These are phyloP conservation scores for Diloba caeruleocephala DNA, from an alignment of 2,888 invertebrate genomes.

Conservation along the genomic window DNA sequence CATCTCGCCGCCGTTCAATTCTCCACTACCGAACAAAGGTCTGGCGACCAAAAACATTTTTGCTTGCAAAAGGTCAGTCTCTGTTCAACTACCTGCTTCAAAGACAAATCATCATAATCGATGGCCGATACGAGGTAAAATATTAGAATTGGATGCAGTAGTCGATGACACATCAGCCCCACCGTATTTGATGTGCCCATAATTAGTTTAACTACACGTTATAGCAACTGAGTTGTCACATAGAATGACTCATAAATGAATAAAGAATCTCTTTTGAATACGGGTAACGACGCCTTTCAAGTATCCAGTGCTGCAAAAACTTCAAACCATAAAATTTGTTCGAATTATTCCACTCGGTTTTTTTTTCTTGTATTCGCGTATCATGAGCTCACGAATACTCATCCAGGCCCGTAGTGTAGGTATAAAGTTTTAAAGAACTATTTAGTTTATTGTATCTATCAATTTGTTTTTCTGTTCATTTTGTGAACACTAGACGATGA, in stretches of 20 bases:
- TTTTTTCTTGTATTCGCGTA: not conserved
- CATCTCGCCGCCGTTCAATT: constrained; percentile 66
- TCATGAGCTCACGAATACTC: constrained; percentile 19
- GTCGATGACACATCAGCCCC: constrained; percentile 75
- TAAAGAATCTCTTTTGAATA: constrained; percentile 41
- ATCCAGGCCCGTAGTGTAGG: not conserved
- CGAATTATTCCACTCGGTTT: constrained; percentile 8
- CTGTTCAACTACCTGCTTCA: constrained; percentile 79
- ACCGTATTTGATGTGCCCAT: constrained; percentile 57
- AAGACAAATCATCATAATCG: constrained; percentile 60
- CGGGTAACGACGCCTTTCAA: constrained; percentile 40
- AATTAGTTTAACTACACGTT: constrained; percentile 44
- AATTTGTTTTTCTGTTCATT: constrained; percentile 2
- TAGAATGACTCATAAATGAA: constrained; percentile 62
- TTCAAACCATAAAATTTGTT: constrained; percentile 31
- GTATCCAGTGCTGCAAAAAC: constrained; percentile 30
- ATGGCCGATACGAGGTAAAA: constrained; percentile 61
- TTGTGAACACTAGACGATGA: constrained; percentile 12
- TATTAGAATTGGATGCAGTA: constrained; percentile 44
- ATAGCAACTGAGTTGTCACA: constrained; percentile 67
- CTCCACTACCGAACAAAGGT: constrained; percentile 67
- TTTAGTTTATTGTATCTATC: not conserved
- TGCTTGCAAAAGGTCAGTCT: constrained; percentile 75
- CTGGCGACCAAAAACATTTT: constrained; percentile 70
- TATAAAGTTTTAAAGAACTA: too few species aligned